These are phyloP conservation scores for Austrolebias charrua DNA, from an alignment of 2,797 vertebrate genomes.

Conservation along the genomic window DNA sequence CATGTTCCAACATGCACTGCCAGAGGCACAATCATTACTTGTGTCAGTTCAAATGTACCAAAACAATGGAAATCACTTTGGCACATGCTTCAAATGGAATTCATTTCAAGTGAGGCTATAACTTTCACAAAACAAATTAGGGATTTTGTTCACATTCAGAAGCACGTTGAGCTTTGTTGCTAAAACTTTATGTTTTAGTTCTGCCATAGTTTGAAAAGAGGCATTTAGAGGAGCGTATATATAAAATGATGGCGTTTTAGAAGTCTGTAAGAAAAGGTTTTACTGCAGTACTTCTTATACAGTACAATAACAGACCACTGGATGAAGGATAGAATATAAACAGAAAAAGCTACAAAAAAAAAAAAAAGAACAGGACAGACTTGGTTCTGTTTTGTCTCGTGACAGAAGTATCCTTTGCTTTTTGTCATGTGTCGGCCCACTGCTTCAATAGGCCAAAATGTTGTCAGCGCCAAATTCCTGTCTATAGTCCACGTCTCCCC, in stretches of 20 bases:
- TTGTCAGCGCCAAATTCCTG: constrained; percentile 38
- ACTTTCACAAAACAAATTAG: constrained; percentile 27
- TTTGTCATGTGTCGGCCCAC: constrained; percentile 34
- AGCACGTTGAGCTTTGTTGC: not conserved
- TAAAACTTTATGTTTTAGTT: not conserved
- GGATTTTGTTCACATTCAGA: constrained; percentile 13
- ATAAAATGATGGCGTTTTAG: not conserved
- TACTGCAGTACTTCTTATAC: constrained; percentile 20
- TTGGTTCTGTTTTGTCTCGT: constrained; percentile 22
- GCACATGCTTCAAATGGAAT: constrained; percentile 35
- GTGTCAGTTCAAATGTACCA: constrained; percentile 38
- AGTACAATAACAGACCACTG: constrained; percentile 14
- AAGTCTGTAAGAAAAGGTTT: constrained; percentile 5
- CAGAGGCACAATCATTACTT: constrained; percentile 39
- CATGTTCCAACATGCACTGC: constrained; percentile 23
- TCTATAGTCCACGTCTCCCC: constrained; percentile 37
- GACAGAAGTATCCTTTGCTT: constrained; percentile 37
- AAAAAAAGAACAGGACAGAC: constrained; percentile 35
- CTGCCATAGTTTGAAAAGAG: not conserved
- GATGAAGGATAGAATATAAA: not conserved
- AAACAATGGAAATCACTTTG: constrained; percentile 25
- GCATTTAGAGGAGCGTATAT: not conserved
- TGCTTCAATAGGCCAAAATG: constrained; percentile 38
- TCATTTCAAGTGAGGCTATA: constrained; percentile 14
- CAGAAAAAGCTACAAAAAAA: constrained; percentile 34